Evolutionary conservation across 2,888 invertebrate species (phyloP).

Genomic region (Dexiosoma caninum): DNA sequence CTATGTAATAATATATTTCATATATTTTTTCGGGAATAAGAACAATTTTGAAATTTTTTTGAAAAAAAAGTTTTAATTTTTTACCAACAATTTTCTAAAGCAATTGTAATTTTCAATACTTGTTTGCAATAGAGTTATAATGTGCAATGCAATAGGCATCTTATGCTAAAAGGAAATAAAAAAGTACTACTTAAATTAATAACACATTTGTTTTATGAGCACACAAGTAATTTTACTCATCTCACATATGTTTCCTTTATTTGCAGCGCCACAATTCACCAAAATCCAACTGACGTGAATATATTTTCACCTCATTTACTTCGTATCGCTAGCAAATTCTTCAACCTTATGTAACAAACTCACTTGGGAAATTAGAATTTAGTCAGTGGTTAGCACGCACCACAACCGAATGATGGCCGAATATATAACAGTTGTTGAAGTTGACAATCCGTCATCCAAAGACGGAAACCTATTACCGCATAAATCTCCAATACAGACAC

Average conservation of each 20-base stretch:
- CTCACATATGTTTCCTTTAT: slow-evolving; percentile 6
- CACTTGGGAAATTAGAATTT: neutral
- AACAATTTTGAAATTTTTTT: too few relatives aligned
- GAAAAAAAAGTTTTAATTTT: too few relatives aligned
- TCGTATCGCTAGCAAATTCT: neutral
- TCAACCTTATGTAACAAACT: slow-evolving; percentile 42
- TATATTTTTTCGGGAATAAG: too few relatives aligned
- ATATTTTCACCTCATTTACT: neutral
- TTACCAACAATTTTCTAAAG: too few relatives aligned
- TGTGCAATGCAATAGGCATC: too few relatives aligned
- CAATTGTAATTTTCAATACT: too few relatives aligned
- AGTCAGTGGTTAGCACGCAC: neutral
- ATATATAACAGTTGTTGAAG: slow-evolving; percentile 82
- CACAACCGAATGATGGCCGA: slow-evolving; percentile 68
- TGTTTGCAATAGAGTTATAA: too few relatives aligned
- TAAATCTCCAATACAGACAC: slow-evolving; percentile 59
- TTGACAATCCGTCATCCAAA: slow-evolving; percentile 78
- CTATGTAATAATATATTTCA: too few relatives aligned
- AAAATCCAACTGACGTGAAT: neutral
- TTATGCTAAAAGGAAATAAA: too few relatives aligned
- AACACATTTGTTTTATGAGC: too few relatives aligned
- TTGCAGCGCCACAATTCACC: slow-evolving; percentile 31
- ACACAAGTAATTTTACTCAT: too few relatives aligned
- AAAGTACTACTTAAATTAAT: too few relatives aligned
- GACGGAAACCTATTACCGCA: slow-evolving; percentile 70